These are phyloP conservation scores for Takifugu flavidus DNA, from an alignment of 2,113 vertebrate species.

Conservation along the genomic window DNA sequence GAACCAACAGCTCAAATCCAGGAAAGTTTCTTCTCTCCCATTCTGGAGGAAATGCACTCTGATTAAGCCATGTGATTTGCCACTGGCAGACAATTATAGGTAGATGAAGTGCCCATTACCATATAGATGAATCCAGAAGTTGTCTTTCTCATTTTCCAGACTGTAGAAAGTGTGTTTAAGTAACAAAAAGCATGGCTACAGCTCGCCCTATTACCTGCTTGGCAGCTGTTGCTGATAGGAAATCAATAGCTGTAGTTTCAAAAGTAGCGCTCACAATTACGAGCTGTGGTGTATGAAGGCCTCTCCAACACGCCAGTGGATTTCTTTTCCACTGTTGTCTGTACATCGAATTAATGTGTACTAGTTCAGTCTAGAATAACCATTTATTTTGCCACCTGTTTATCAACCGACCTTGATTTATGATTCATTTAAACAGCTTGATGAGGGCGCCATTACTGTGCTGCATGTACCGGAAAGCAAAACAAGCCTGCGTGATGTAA, in stretches of 20 bases:
- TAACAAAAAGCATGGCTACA: constrained; percentile 41
- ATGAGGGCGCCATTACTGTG: constrained; percentile 46
- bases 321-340: not conserved
- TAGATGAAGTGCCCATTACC: constrained; percentile 68
- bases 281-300: too few species aligned
- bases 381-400: constrained; percentile 48
- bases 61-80: constrained; percentile 68
- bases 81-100: constrained; percentile 55
- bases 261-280: too few species aligned
- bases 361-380: constrained; percentile 25
- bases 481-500: constrained; percentile 27
- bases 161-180: constrained; percentile 54
- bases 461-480: constrained; percentile 38
- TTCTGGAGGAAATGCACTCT: constrained; percentile 57
- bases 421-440: constrained; percentile 59
- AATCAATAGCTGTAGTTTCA: constrained; percentile 72
- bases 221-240: constrained; percentile 60
- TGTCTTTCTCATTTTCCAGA: constrained; percentile 71
- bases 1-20: constrained; percentile 49
- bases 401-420: constrained; percentile 41
- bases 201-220: constrained; percentile 34
- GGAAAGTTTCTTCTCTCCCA: constrained; percentile 61
- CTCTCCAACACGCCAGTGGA: not conserved
- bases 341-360: constrained; percentile 14
- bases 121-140: constrained; percentile 77